Percentiles rank a stretch among this genome's conserved stretches.
Evolutionary conservation across 2,888 invertebrate genomes (phyloP).

Genomic region (Tuberolachnus salignus): DNA sequence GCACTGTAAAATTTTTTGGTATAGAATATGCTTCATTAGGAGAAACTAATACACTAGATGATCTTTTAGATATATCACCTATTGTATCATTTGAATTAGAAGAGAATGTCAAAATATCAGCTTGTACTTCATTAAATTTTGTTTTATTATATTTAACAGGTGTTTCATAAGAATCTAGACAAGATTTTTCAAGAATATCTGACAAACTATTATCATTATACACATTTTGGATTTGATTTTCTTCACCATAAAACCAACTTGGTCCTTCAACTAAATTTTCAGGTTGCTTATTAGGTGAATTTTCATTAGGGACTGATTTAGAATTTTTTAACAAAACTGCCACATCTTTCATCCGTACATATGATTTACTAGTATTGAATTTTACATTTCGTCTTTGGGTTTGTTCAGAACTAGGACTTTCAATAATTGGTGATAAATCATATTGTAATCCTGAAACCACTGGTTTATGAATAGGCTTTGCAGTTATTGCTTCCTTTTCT

Average conservation of each 20-base stretch:
- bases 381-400: background rate
- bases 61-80: background rate
- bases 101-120: background rate
- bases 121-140: background rate
- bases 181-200: background rate
- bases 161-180: background rate
- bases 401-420: slow-evolving; percentile 22
- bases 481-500: background rate
- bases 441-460: background rate
- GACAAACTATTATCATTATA: background rate
- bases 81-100: background rate
- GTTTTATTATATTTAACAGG: background rate
- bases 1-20: slow-evolving; percentile 25
- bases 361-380: slow-evolving; percentile 8
- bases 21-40: background rate
- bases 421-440: slow-evolving; percentile 31
- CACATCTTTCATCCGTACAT: slow-evolving; percentile 46
- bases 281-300: background rate
- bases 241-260: background rate
- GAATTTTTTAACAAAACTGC: background rate
- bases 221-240: background rate
- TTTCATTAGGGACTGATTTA: slow-evolving; percentile 15
- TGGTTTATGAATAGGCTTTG: background rate
- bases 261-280: slow-evolving; percentile 8
- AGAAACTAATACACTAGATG: background rate